phyloP scores from a whole-genome alignment of 2,888 invertebrate species.

The Macaria liturata region DNA sequence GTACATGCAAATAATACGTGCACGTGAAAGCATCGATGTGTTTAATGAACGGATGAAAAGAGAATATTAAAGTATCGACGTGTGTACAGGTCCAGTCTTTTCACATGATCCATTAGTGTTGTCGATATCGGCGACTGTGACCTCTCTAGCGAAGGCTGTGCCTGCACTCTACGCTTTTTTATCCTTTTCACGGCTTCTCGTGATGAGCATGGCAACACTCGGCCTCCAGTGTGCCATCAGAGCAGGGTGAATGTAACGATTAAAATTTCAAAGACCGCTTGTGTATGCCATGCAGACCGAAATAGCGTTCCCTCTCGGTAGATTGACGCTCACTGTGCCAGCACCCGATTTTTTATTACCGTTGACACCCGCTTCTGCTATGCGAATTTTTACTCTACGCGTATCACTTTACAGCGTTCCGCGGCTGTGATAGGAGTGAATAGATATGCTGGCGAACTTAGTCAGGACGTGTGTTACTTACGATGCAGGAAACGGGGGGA shows the following conservation, averaged over 20 bases:
- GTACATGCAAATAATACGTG: neutral
- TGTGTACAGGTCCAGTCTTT: neutral
- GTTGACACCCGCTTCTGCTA: conserved; percentile 33
- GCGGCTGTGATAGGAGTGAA: conserved; percentile 33
- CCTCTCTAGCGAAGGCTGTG: conserved; percentile 18
- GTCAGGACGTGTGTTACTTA: conserved; percentile 67
- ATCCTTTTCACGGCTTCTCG: conserved; percentile 47
- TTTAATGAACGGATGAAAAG: neutral
- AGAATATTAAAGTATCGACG: neutral
- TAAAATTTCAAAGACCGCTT: conserved; percentile 80
- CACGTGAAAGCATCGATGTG: neutral
- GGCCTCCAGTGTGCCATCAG: conserved; percentile 68
- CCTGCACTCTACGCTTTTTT: conserved; percentile 43
- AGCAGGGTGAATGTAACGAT: conserved; percentile 80
- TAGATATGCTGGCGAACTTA: conserved; percentile 53
- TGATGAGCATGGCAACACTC: conserved; percentile 58
- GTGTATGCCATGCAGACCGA: conserved; percentile 71
- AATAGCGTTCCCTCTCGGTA: conserved; percentile 71
- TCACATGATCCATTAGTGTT: conserved; percentile 1
- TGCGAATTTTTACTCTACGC: conserved; percentile 57
- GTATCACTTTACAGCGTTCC: conserved; percentile 29
- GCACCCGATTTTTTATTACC: conserved; percentile 47
- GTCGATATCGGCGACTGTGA: conserved; percentile 2
- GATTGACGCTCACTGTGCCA: conserved; percentile 62
- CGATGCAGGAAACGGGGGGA: conserved; percentile 76